Conservation (phyloP, 2,797 vertebrate species). For the Poliocrania exsul region DNA sequence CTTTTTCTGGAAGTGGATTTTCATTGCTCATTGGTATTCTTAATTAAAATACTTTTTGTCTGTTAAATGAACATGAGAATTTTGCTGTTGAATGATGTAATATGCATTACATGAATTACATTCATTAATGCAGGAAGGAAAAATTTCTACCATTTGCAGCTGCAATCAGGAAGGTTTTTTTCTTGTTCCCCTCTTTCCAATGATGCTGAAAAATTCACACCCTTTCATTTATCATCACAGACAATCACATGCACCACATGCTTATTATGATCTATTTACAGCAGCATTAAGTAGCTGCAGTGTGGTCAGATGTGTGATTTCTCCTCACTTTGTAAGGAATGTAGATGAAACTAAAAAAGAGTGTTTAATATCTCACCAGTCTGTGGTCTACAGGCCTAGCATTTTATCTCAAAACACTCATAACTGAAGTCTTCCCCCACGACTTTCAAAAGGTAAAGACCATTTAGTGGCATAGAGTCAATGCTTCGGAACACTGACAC, state of each 20-base stretch:
- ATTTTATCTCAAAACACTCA: not conserved
- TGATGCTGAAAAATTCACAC: constrained; percentile 7
- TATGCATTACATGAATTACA: constrained; percentile 50
- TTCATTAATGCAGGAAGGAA: constrained; percentile 51
- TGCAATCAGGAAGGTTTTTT: constrained; percentile 35
- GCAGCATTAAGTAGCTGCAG: constrained; percentile 4
- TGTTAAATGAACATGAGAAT: constrained; percentile 64
- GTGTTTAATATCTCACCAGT: not conserved
- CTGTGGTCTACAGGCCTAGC: not conserved
- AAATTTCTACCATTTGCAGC: constrained; percentile 32
- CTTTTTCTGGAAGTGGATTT: constrained; percentile 46
- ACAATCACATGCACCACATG: constrained; percentile 15
- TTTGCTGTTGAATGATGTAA: constrained; percentile 59
- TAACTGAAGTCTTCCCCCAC: not conserved
- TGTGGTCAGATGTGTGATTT: constrained; percentile 31
- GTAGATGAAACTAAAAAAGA: not conserved
- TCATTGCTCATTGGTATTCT: constrained; percentile 59
- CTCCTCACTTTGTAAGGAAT: not conserved
- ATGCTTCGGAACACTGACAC: not conserved
- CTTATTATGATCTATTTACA: constrained; percentile 43
- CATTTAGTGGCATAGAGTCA: not conserved
- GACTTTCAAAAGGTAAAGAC: not conserved
- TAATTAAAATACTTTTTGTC: constrained; percentile 64
- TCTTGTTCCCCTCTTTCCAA: not conserved
- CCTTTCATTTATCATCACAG: constrained; percentile 31